These are phyloP conservation scores for Danio albolineatus DNA, from an alignment of 2,797 vertebrate genomes.

Conservation along the genomic window DNA sequence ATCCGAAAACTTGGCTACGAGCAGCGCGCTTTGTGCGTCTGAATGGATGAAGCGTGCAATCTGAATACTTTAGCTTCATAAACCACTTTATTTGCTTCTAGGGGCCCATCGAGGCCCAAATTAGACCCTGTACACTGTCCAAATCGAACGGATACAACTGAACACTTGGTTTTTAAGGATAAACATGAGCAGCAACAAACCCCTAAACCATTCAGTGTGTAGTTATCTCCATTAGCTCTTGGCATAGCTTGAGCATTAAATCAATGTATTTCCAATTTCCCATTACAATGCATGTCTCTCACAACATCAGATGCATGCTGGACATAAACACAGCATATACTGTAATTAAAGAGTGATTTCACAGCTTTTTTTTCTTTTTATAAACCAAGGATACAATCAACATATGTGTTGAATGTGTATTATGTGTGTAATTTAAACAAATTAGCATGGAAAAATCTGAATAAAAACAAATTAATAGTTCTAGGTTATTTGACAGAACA, in stretches of 20 bases:
- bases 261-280: constrained; percentile 35
- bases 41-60: constrained; percentile 20
- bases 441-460: no score
- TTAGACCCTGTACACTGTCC: constrained; percentile 6
- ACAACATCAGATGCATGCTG: constrained; percentile 3
- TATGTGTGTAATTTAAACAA: no score
- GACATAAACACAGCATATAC: neutral
- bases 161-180: constrained; percentile 31
- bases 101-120: neutral
- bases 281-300: neutral
- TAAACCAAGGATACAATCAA: no score
- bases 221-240: constrained; percentile 39
- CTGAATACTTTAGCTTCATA: constrained; percentile 18
- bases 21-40: neutral
- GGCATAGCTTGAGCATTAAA: constrained; percentile 14
- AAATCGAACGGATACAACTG: constrained; percentile 2
- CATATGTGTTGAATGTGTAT: no score
- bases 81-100: constrained; percentile 28
- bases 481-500: no score
- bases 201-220: constrained; percentile 6
- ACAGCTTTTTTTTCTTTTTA: no score
- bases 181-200: constrained; percentile 7
- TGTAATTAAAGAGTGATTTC: neutral
- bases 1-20: constrained; percentile 17
- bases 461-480: no score